Evolutionary conservation across 2,113 vertebrate species (phyloP), one percentile per base, ranked within the genome.

Genomic region (Tympanuchus pallidicinctus): DNA sequence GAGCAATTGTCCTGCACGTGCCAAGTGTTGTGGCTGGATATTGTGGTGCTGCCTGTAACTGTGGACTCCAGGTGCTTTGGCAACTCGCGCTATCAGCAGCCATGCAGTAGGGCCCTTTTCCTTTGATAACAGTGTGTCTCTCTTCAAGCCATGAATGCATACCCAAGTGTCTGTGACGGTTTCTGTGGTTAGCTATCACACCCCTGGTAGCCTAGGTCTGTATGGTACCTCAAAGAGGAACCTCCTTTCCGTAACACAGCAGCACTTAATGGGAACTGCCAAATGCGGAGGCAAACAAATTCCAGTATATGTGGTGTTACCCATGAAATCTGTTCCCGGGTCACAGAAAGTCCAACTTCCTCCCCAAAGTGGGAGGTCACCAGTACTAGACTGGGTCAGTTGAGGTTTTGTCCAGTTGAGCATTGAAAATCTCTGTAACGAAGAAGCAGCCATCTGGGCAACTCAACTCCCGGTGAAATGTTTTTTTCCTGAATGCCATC

Each of bases 21-120:
- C 13, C 43, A 19, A 66, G 30, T 25, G 48, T 48, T 86, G 72
- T 54, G 64, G 3, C 25, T 14, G 43, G 67, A 10, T 43, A 15
- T 27, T 56, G 25, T 0, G 3, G 42, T 27, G 47, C 36, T 59
- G 45, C 60, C 10, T 0, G 1, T 24, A 84, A 28, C 32, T 52
- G n/a, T 0, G 0, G n/a, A 48, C 0, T 30, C 59, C 72, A 0
- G 0, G 34, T 22, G 34, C 81, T 65, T 25, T 0, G 4, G 59
- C 32, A 69, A 5, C 6, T 43, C 42, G 52, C 47, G 1, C 11
- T 13, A 36, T 17, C 2, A 42, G 57, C 30, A 73, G 38, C 52
- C 12, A 10, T 34, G 25, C 0, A 2, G 1, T 6, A 11, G 15
- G 24, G 24, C 45, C 45, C 36, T 85, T 48, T n/a, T 75, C 32